Percentiles rank a stretch among this genome's conserved stretches.
phyloP scores from a whole-genome alignment of 2,888 invertebrate genomes.

The Idaea dimidiata region DNA sequence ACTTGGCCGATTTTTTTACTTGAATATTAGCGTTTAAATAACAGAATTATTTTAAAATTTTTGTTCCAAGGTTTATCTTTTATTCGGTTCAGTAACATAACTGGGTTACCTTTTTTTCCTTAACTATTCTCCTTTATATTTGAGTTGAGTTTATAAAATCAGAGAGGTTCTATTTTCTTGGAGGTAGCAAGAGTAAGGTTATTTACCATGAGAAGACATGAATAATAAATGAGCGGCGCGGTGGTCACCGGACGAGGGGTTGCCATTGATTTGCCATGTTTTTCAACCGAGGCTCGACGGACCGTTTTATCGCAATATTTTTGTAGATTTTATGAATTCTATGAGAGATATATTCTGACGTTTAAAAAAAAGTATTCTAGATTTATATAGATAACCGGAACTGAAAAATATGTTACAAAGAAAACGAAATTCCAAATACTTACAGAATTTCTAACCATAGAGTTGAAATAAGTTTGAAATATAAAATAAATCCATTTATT shows the following conservation, averaged over 20 bases:
- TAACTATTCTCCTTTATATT: not conserved
- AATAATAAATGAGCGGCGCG: slow-evolving; percentile 10
- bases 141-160: not conserved
- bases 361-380: not conserved
- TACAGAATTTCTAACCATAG: too few species aligned
- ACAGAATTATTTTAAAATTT: not conserved
- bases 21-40: too few species aligned
- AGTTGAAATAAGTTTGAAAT: too few species aligned
- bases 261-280: not conserved
- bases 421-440: too few species aligned
- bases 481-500: too few species aligned
- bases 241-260: not conserved
- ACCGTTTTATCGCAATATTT: not conserved
- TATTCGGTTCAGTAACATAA: too few species aligned
- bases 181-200: not conserved
- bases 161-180: not conserved
- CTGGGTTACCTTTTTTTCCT: not conserved
- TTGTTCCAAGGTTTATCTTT: too few species aligned
- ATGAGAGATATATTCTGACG: not conserved
- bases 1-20: too few species aligned
- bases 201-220: slow-evolving; percentile 14
- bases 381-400: not conserved
- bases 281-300: not conserved
- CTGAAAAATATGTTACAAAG: not conserved
- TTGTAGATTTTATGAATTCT: not conserved